These are phyloP conservation scores for Hormiphora californensis DNA, from an alignment of 37 sponge, comb jelly and placozoan species.

Conservation along the genomic window DNA sequence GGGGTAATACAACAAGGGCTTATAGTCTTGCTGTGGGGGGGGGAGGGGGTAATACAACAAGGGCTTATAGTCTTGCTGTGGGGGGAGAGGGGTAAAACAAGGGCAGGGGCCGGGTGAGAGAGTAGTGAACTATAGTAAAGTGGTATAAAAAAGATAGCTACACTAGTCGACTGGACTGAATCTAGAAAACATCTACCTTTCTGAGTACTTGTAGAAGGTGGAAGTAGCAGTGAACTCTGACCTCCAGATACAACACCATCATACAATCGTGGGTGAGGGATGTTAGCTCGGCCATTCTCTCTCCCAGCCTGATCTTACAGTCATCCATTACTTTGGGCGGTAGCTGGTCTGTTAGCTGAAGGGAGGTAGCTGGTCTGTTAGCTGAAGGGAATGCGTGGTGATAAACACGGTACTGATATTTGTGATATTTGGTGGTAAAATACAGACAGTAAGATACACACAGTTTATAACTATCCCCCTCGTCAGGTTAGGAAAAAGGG, in stretches of 20 bases:
- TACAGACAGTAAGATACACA: no score
- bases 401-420: not conserved
- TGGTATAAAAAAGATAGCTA: no score
- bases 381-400: not conserved
- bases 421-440: no score
- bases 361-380: not conserved
- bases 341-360: slow-evolving; percentile 10
- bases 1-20: not conserved
- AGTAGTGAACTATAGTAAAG: no score
- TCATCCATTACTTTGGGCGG: not conserved
- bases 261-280: not conserved
- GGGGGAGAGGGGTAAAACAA: not conserved
- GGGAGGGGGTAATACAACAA: not conserved
- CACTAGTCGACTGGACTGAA: no score
- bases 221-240: slow-evolving; percentile 41
- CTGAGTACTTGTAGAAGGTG: slow-evolving; percentile 4
- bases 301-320: not conserved
- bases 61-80: not conserved
- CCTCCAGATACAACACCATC: slow-evolving; percentile 31
- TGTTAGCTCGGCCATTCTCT: not conserved
- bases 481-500: not conserved
- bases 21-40: not conserved
- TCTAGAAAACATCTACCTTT: no score
- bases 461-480: no score
- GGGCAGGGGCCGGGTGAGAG: not conserved